phyloP scores from a whole-genome alignment of 2,113 vertebrate species.

The Albula goreensis region DNA sequence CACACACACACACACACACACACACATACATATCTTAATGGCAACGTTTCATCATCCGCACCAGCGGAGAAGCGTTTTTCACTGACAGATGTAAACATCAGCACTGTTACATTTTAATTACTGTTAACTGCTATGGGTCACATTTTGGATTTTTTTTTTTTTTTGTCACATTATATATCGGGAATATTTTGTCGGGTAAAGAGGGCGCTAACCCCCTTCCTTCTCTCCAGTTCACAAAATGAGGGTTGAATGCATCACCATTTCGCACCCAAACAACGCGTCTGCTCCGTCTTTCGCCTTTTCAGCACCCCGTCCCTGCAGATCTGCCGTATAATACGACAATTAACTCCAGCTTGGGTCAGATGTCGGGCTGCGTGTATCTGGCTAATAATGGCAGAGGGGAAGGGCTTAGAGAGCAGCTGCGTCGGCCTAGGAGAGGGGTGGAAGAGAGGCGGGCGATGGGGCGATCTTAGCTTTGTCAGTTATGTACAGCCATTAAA shows the following conservation, averaged over 20 bases:
- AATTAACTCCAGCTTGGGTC: conserved; percentile 9
- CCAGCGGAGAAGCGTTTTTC: not conserved
- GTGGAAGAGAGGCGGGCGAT: not conserved
- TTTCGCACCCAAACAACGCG: no score
- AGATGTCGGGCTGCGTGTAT: not conserved
- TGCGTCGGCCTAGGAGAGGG: not conserved
- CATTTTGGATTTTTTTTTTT: not conserved
- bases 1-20: conserved; percentile 4
- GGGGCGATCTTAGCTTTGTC: not conserved
- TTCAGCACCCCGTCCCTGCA: not conserved
- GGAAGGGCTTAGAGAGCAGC: not conserved
- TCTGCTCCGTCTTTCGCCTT: not conserved
- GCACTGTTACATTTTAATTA: not conserved
- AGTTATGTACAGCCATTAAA: not conserved
- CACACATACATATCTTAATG: not conserved
- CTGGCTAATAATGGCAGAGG: conserved; percentile 10
- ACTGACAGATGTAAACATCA: not conserved
- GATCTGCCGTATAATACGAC: not conserved
- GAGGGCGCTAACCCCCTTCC: not conserved
- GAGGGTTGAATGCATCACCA: not conserved
- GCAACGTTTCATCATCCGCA: not conserved
- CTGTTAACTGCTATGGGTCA: not conserved
- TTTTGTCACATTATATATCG: not conserved
- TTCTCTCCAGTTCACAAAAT: not conserved
- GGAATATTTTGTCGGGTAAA: not conserved